phyloP scores from a whole-genome alignment of 2,888 invertebrate genomes.

The Ariolimax columbianus region DNA sequence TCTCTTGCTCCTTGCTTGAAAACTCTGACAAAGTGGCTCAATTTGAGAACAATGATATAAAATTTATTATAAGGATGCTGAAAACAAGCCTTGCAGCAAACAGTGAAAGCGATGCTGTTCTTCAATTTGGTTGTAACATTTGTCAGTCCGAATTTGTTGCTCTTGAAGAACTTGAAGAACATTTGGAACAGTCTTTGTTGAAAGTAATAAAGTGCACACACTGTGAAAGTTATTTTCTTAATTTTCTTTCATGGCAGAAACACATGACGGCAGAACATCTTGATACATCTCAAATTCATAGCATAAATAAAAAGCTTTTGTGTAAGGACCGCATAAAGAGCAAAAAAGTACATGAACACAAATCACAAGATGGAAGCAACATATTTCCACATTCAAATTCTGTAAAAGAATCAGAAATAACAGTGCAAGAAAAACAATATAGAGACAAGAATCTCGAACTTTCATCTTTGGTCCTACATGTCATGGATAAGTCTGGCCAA shows the following conservation, averaged over 20 bases:
- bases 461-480: not conserved
- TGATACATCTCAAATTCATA: not conserved
- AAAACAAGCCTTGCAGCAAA: not conserved
- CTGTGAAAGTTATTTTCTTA: slow-evolving; percentile 29
- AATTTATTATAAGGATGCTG: slow-evolving; percentile 14
- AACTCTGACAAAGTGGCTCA: not conserved
- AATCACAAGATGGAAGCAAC: not conserved
- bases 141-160: slow-evolving; percentile 23
- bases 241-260: slow-evolving; percentile 35
- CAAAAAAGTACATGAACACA: not conserved
- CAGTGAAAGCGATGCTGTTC: not conserved
- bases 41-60: slow-evolving; percentile 15
- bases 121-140: slow-evolving; percentile 25
- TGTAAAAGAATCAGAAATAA: not conserved
- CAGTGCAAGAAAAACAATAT: not conserved
- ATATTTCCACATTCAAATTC: not conserved
- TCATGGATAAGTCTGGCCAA: not conserved
- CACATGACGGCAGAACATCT: slow-evolving; percentile 32
- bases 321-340: slow-evolving; percentile 15
- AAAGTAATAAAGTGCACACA: slow-evolving; percentile 39
- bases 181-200: slow-evolving; percentile 29
- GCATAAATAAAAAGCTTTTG: slow-evolving; percentile 18
- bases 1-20: slow-evolving; percentile 37
- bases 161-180: slow-evolving; percentile 4
- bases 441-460: not conserved